Base-by-base conservation (phyloP, 1,140 invertebrate species). In the Eufriesea mexicana region DNA sequence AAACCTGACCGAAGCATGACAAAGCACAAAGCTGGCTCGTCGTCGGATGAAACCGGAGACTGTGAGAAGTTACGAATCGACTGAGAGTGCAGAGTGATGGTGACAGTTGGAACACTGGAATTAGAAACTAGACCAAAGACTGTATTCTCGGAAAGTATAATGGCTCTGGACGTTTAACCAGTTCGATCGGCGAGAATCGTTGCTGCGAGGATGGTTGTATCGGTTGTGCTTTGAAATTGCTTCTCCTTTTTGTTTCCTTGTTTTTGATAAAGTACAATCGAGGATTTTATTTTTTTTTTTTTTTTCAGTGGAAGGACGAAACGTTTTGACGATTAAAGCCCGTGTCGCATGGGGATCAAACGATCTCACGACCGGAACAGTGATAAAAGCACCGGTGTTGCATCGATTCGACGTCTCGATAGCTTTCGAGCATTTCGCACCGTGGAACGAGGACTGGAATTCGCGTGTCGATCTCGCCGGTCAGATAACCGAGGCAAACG, bases 331-430 rank as follows among this genome's bases (percentile, higher is more conserved):
- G 51, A 79, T 54, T 54, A 18, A 73, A 64, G 8, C 28, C 25
- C 47, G 47, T 4, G n/a, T 57, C 42, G 42, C 12, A 25, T 35
- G 2, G 25, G 23, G 72, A 75, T 75, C n/a, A 14, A 47, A 49
- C 51, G 47, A 49, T 67, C 5, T 18, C 45, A 5, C 16, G 16
- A 57, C 42, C n/a, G 45, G 23, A 67, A 55, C 51, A n/a, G 25
- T 28, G 62, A 67, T 75, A 59, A 62, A 76, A 82, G 59, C 35
- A 8, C 20, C 2, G 23, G 5, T 16, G 71, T 54, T 54, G 49
- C 70, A 55, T 28, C 59, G 62, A 54, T 51, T 62, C 12, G 71
- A 66, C 28, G 61, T 67, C n/a, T 57, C 59, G 79, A 75, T 81
- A 66, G 35, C 16, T 67, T 59, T 81, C 61, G 25, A 47, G 18